phyloP scores from a whole-genome alignment of 2,797 vertebrate species.

The Eupleurogrammus muticus region DNA sequence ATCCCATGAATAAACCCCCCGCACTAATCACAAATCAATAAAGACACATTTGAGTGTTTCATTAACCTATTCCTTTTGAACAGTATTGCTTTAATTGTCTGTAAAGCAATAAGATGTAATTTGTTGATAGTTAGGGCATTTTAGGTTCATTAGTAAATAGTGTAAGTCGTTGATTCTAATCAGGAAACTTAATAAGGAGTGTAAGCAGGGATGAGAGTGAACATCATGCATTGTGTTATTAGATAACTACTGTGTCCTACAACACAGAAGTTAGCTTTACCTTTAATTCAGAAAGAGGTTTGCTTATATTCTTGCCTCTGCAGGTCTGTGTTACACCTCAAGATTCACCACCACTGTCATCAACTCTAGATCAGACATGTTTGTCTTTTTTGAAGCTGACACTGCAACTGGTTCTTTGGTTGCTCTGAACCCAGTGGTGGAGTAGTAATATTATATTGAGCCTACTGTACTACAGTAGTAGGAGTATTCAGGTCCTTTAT shows the following conservation, averaged over 20 bases:
- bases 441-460: background rate
- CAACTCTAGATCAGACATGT: background rate
- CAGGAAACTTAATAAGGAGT: conserved; percentile 40
- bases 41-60: conserved; percentile 74
- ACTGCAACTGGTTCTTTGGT: background rate
- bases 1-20: conserved; percentile 75
- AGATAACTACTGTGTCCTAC: background rate
- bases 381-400: background rate
- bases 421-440: background rate
- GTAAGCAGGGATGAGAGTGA: conserved; percentile 13
- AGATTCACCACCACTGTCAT: background rate
- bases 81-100: conserved; percentile 63
- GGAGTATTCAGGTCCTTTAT: too few species aligned
- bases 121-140: conserved; percentile 53
- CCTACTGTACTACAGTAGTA: too few species aligned
- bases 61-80: conserved; percentile 67
- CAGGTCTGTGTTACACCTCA: background rate
- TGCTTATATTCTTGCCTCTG: background rate
- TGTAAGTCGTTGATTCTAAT: conserved; percentile 59
- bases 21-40: conserved; percentile 81
- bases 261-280: too few species aligned
- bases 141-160: conserved; percentile 70
- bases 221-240: background rate
- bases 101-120: conserved; percentile 58
- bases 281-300: background rate